Evolutionary conservation across 2,113 vertebrate species (phyloP), one percentile per base, ranked within the genome.

Genomic region (Emydocephalus ijimae): DNA sequence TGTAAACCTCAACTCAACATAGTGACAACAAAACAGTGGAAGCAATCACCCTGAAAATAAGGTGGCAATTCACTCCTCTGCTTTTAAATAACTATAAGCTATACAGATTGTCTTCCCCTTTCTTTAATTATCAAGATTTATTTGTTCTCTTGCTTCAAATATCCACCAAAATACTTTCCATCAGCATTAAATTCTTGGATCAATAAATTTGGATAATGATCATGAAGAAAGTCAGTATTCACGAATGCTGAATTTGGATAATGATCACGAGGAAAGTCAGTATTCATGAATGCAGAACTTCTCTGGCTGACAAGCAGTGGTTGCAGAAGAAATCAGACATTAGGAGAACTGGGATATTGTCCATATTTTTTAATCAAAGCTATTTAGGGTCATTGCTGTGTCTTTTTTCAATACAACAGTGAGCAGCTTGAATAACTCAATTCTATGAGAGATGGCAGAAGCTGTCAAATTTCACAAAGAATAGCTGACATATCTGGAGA

Each of bases 121-220:
- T 96, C 94, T 94, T 95, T 56, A 54, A 92, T 94, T 96, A 90
- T 94, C 93, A 95, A 94, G 95, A 95, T 96, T 96, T 96, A 95
- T 96, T 96, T 95, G 39, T n/a, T 96, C 90, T 96, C 56, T 26
- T 64, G 56, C 88, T 95, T 90, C 56, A 94, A 96, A 93, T 94
- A 95, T 61, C 92, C 89, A 94, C 61, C 81, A 87, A 93, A 93
- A 74, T 96, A 96, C 94, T 94, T 90, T 94, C 92, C 94, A 89
- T 92, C 93, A 92, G 90, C 94, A 69, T 94, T 94, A 96, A 94
- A 92, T 96, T 94, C 87, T 94, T 69, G 89, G 93, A 95, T 96
- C 96, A 96, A 96, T 97, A 96, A 87, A 91, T 94, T 93, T 94
- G 0, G 45, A 95, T 94, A 91, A 91, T 86, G 93, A 95, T 95